These are phyloP conservation scores for Cyclargus thomasi DNA, from an alignment of 1,140 invertebrate genomes.

Conservation along the genomic window DNA sequence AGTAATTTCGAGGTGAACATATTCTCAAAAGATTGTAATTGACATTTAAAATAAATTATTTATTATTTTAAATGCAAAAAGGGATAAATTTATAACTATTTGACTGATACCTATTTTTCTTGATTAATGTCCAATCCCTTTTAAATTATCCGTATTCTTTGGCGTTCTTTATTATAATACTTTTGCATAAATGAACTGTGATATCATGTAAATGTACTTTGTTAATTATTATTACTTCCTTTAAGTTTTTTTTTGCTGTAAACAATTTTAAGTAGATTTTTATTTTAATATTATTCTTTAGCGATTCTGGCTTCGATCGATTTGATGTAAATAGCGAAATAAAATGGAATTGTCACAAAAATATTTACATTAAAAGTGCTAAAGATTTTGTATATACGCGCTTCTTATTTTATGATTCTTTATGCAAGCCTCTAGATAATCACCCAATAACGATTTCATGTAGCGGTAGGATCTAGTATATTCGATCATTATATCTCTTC, in stretches of 20 bases:
- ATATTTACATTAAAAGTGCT: constrained; percentile 19
- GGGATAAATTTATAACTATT: too few species aligned
- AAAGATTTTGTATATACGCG: constrained; percentile 51
- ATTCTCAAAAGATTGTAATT: too few species aligned
- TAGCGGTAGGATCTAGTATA: constrained; percentile 12
- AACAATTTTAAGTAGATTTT: constrained; percentile 33
- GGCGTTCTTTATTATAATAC: constrained; percentile 34
- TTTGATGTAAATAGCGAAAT: constrained; percentile 49
- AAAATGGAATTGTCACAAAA: constrained; percentile 64
- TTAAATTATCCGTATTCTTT: constrained; percentile 29
- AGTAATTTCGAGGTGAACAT: background rate
- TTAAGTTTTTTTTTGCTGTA: constrained; percentile 53
- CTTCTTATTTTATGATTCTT: constrained; percentile 26
- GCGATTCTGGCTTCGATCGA: constrained; percentile 34
- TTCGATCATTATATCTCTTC: constrained; percentile 8
- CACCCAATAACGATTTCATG: constrained; percentile 3
- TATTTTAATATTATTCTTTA: constrained; percentile 33
- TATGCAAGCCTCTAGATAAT: background rate
- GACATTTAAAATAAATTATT: too few species aligned
- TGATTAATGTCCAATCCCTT: background rate
- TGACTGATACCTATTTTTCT: too few species aligned
- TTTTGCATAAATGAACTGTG: constrained; percentile 75
- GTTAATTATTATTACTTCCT: constrained; percentile 62
- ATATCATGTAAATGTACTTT: constrained; percentile 69
- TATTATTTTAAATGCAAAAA: too few species aligned